Conservation (phyloP, 2,113 vertebrate genomes). For the Oryzias melastigma region DNA sequence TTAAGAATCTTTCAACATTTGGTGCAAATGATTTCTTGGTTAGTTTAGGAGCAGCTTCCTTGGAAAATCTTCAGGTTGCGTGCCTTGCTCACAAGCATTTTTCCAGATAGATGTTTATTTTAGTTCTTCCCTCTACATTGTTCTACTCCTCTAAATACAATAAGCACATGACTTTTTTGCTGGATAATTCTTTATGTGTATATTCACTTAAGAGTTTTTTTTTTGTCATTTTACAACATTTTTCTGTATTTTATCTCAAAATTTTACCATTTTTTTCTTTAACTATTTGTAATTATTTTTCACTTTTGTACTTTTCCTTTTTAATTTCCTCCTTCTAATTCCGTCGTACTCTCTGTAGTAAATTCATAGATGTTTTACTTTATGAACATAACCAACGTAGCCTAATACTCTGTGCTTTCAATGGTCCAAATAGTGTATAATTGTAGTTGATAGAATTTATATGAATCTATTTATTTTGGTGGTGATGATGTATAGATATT, state of each 20-base stretch:
- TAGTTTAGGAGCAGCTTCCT: constrained; percentile 5
- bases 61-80: background rate
- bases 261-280: background rate
- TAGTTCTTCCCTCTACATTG: background rate
- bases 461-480: constrained; percentile 67
- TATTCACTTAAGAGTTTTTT: too few species aligned
- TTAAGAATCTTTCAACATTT: background rate
- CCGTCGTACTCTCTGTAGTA: constrained; percentile 6
- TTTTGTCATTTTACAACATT: background rate
- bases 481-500: constrained; percentile 64
- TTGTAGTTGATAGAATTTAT: constrained; percentile 65
- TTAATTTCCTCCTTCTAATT: background rate
- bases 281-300: background rate
- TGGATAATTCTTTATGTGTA: too few species aligned
- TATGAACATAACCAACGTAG: constrained; percentile 64
- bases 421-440: constrained; percentile 62
- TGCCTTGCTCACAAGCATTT: constrained; percentile 28
- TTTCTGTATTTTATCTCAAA: background rate
- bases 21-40: accelerated
- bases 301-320: background rate
- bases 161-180: too few species aligned
- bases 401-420: constrained; percentile 69
- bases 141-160: background rate
- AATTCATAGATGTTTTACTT: constrained; percentile 26
- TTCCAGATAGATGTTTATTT: background rate